These are phyloP conservation scores for Xestia ashworthii DNA, from an alignment of 2,888 invertebrate species.

Conservation along the genomic window DNA sequence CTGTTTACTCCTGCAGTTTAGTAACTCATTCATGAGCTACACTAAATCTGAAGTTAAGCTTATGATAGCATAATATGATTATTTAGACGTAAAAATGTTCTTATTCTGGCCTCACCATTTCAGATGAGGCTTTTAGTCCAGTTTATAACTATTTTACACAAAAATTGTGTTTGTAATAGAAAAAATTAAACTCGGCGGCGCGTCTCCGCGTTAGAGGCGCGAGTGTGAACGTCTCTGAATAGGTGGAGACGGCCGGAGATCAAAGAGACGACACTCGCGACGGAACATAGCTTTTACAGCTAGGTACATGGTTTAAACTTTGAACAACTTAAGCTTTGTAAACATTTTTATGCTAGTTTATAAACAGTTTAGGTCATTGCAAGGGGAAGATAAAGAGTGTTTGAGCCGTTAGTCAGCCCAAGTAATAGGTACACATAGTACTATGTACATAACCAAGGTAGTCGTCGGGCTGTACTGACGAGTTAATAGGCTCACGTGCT, in stretches of 20 bases:
- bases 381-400: not conserved
- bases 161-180: too few species aligned
- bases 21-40: not conserved
- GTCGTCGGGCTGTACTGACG: slow-evolving; percentile 1
- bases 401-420: not conserved
- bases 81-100: too few species aligned
- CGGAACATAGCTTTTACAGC: slow-evolving; percentile 13
- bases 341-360: not conserved
- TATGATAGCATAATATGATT: too few species aligned
- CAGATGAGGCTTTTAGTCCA: not conserved
- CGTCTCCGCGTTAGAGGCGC: not conserved
- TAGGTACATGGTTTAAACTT: not conserved
- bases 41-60: not conserved
- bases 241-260: slow-evolving; percentile 11
- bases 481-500: not conserved
- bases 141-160: too few species aligned
- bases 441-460: slow-evolving; percentile 35
- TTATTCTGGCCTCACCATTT: too few species aligned
- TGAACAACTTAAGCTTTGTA: not conserved
- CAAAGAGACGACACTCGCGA: not conserved
- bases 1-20: not conserved
- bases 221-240: not conserved
- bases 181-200: not conserved
- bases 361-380: not conserved
- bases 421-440: not conserved